Evolutionary conservation across 2,113 vertebrate species (phyloP).

Genomic region (Smithornis capensis): DNA sequence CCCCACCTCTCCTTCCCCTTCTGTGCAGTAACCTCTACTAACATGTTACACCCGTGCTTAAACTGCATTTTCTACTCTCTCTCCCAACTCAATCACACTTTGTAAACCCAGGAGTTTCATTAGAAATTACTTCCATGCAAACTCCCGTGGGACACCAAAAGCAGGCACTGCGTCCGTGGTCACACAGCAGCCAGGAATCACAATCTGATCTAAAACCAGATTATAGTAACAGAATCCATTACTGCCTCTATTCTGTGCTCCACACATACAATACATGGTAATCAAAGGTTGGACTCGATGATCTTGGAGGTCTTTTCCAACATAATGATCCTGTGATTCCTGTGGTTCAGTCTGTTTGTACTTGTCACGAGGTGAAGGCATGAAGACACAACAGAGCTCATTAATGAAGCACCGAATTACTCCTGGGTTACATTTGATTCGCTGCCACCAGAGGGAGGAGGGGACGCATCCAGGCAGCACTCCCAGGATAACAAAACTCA

Average conservation of each 20-base stretch:
- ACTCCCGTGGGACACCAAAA: too few species aligned
- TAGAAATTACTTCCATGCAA: neutral
- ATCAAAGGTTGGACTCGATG: neutral
- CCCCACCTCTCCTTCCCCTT: neutral
- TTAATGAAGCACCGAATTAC: neutral
- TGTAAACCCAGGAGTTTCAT: neutral
- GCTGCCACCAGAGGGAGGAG: conserved; percentile 12
- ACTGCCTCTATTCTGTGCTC: neutral
- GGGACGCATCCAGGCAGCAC: neutral
- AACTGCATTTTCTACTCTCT: neutral
- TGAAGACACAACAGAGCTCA: rapidly evolving
- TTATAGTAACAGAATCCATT: neutral
- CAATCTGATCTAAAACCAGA: too few species aligned
- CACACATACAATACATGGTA: neutral
- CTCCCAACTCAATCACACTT: neutral
- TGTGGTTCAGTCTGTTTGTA: neutral
- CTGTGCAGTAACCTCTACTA: neutral
- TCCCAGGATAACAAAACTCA: neutral
- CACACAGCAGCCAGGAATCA: too few species aligned
- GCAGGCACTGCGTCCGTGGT: neutral
- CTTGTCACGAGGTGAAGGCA: neutral
- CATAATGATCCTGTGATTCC: neutral
- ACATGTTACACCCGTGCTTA: neutral
- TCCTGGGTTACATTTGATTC: neutral
- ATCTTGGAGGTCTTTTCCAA: neutral